These are phyloP conservation scores for Heliconius cydno DNA, from an alignment of 2,888 invertebrate species.

Conservation along the genomic window DNA sequence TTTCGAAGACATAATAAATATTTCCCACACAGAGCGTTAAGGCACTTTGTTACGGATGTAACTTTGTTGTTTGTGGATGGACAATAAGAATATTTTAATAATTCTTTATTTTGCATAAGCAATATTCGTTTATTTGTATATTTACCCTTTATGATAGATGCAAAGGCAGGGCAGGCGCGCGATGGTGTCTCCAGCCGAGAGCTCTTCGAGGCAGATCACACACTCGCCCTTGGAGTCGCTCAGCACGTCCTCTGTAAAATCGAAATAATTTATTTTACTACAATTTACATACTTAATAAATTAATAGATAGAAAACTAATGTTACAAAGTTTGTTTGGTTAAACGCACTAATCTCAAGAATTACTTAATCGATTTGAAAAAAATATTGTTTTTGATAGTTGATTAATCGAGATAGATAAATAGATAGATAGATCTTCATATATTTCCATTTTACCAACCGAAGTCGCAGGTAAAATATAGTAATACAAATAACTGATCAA, in stretches of 20 bases:
- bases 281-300: too few species aligned
- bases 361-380: neutral
- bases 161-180: conserved; percentile 99
- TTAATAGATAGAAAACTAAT: too few species aligned
- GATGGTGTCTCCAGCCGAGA: conserved; percentile 97
- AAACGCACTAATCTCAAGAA: neutral
- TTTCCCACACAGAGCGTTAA: too few species aligned
- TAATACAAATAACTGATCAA: too few species aligned
- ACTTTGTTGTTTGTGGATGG: too few species aligned
- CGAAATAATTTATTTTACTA: conserved; percentile 27
- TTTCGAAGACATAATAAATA: too few species aligned
- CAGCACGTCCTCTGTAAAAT: conserved; percentile 94
- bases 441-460: too few species aligned
- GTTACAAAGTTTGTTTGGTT: neutral
- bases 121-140: conserved; percentile 40
- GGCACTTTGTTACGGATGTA: too few species aligned
- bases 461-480: too few species aligned
- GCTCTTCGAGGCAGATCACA: conserved; percentile 99
- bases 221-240: conserved; percentile 99
- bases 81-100: too few species aligned
- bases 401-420: neutral
- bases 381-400: neutral
- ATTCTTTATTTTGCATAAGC: too few species aligned
- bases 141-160: conserved; percentile 98
- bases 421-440: too few species aligned